Conservation (phyloP, 2,888 invertebrate genomes). For the Rhopalosiphum nymphaeae region DNA sequence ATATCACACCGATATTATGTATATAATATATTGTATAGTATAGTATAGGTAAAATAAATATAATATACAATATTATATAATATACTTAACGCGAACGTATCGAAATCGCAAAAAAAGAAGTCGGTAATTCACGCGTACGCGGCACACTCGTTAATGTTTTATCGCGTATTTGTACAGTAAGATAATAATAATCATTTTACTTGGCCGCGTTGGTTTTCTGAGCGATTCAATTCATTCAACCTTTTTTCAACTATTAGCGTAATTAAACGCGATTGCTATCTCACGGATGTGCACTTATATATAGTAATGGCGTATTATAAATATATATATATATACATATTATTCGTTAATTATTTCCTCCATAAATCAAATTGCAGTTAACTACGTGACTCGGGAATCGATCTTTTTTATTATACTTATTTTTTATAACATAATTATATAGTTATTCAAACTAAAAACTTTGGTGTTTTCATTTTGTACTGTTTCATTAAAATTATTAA, state of each 20-base stretch:
- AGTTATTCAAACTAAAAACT: constrained; percentile 34
- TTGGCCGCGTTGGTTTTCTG: background rate
- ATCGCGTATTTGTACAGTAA: background rate
- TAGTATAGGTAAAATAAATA: background rate
- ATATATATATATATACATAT: background rate
- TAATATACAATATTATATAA: background rate
- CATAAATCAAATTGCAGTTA: constrained; percentile 25
- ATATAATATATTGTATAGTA: background rate
- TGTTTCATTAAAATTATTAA: constrained; percentile 41
- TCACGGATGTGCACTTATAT: background rate
- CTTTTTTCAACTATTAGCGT: constrained; percentile 1
- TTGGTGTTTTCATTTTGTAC: constrained; percentile 17
- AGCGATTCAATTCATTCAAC: background rate
- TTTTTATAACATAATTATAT: background rate
- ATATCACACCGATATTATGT: background rate
- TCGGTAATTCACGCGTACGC: background rate
- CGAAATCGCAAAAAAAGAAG: background rate
- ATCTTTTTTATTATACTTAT: background rate
- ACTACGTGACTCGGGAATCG: constrained; percentile 8
- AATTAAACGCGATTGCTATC: constrained; percentile 1
- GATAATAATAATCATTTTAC: constrained; percentile 1
- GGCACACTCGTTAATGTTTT: constrained; percentile 1
- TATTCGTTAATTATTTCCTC: background rate
- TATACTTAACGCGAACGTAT: background rate
- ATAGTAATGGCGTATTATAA: background rate